phyloP scores from a whole-genome alignment of 2,113 vertebrate genomes.

The Empidonax alnorum region DNA sequence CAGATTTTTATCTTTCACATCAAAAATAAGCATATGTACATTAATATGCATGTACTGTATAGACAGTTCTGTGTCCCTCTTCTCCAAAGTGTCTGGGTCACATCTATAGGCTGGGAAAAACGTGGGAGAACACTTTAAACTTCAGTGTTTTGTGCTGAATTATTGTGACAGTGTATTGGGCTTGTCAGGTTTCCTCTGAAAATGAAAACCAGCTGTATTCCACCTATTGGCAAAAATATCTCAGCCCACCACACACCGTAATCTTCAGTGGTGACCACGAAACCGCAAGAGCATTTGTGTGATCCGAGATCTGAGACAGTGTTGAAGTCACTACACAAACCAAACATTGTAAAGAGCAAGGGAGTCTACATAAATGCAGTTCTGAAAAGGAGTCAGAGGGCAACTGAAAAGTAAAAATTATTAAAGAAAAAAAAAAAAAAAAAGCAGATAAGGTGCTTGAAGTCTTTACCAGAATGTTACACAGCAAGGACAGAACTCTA shows the following conservation, averaged over 20 bases:
- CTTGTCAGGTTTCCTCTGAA: conserved; percentile 69
- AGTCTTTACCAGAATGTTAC: conserved; percentile 14
- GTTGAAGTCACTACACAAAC: conserved; percentile 83
- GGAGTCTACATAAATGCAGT: conserved; percentile 74
- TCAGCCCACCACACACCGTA: conserved; percentile 75
- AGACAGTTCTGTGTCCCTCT: neutral
- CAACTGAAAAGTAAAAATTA: conserved; percentile 37
- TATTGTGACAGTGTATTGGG: conserved; percentile 66
- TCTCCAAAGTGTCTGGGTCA: neutral
- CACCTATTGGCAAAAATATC: conserved; percentile 76
- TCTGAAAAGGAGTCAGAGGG: conserved; percentile 70
- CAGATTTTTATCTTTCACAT: neutral
- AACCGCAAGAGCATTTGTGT: conserved; percentile 84
- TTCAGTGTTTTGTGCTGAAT: conserved; percentile 46
- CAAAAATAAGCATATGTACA: neutral
- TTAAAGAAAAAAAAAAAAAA: neutral
- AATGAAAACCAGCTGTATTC: conserved; percentile 82
- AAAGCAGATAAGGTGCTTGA: conserved; percentile 42
- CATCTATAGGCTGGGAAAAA: neutral
- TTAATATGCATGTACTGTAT: neutral
- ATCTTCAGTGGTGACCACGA: conserved; percentile 78
- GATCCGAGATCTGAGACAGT: conserved; percentile 82
- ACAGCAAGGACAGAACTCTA: conserved; percentile 14
- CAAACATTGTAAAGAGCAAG: conserved; percentile 84
- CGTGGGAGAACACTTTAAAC: conserved; percentile 8